phyloP scores from a whole-genome alignment of 2,797 vertebrate genomes.

The Geotria australis region DNA sequence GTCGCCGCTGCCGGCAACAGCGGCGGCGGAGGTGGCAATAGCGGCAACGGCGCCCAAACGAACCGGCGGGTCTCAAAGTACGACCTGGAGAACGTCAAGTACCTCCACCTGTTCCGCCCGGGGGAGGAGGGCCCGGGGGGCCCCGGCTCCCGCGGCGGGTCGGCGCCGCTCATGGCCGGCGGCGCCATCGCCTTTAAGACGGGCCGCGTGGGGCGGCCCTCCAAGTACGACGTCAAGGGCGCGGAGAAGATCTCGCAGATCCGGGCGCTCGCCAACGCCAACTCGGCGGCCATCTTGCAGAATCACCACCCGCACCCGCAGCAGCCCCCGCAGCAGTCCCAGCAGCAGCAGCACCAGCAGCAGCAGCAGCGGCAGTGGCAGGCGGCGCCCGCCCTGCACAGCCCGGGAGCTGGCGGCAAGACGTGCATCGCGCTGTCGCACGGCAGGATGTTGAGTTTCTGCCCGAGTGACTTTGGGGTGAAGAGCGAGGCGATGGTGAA shows the following conservation, averaged over 20 bases:
- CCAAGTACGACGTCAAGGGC: slow-evolving; percentile 80
- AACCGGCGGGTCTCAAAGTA: slow-evolving; percentile 93
- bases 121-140: slow-evolving; percentile 46
- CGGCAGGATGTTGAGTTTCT: too few relatives aligned
- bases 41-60: slow-evolving; percentile 3
- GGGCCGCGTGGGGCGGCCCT: slow-evolving; percentile 78
- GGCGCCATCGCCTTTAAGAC: slow-evolving; percentile 96
- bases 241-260: slow-evolving; percentile 59
- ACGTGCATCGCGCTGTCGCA: too few relatives aligned
- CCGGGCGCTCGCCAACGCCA: slow-evolving; percentile 19
- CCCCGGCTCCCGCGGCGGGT: neutral
- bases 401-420: too few relatives aligned
- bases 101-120: slow-evolving; percentile 85
- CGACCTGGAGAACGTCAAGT: slow-evolving; percentile 88
- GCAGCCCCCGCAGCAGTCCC: slow-evolving; percentile 2
- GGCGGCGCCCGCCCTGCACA: too few relatives aligned
- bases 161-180: slow-evolving; percentile 47
- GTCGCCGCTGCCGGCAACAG: slow-evolving; percentile 14
- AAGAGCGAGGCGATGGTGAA: too few relatives aligned
- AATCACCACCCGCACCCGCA: slow-evolving; percentile 7
- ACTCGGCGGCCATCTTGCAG: slow-evolving; percentile 20
- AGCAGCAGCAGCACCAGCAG: neutral
- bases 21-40: slow-evolving; percentile 18
- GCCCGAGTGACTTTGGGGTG: too few relatives aligned
- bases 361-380: slow-evolving; percentile 6